Evolutionary conservation across 2,113 vertebrate species (phyloP).

Genomic region (Tragelaphus strepsiceros): DNA sequence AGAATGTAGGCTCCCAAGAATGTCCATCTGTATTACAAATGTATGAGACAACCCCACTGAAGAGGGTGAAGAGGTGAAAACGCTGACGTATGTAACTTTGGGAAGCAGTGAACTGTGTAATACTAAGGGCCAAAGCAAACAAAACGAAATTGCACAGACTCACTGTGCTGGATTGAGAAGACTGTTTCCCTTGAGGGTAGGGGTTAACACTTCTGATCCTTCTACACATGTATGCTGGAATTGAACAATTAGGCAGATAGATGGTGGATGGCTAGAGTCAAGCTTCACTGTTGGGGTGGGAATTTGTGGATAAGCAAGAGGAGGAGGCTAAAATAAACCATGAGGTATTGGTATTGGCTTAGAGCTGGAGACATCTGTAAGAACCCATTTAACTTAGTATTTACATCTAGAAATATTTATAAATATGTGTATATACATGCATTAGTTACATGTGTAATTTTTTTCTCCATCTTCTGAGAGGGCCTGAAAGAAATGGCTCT

Average conservation of each 20-base stretch:
- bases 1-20: not conserved
- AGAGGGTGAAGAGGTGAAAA: not conserved
- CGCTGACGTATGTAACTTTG: not conserved
- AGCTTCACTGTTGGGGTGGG: not conserved
- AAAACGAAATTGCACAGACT: not conserved
- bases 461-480: not conserved
- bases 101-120: not conserved
- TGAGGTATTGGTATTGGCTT: not conserved
- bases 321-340: not conserved
- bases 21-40: not conserved
- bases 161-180: not conserved
- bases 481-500: not conserved
- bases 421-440: not conserved
- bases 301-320: not conserved
- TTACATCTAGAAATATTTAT: not conserved
- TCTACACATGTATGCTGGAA: not conserved
- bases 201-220: not conserved
- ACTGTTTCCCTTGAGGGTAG: not conserved
- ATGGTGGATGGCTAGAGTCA: not conserved
- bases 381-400: not conserved
- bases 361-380: not conserved
- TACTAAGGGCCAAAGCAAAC: not conserved
- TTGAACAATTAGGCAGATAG: not conserved
- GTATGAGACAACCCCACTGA: not conserved
- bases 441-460: not conserved